Base-by-base conservation (phyloP, 1,140 invertebrate genomes). In the Bursaphelenchus mucronatus region DNA sequence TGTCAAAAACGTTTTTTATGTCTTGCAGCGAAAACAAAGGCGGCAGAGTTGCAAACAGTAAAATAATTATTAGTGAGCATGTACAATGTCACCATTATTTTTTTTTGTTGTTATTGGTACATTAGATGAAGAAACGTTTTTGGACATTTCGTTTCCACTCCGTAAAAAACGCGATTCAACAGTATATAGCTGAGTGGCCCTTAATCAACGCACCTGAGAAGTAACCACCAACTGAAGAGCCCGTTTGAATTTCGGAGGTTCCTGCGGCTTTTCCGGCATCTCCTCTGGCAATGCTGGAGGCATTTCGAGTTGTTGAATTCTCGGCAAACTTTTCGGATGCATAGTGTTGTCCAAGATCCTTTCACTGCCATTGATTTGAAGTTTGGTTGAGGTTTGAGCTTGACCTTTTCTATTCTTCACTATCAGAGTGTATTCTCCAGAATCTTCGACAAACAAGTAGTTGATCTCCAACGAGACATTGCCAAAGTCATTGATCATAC, bases 381-480 rank as follows among this genome's bases (percentile, higher is more conserved):
- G 85, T 49, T 87, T 88, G 74, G 91, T 90, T 0, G 88, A 86
- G 0, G 90, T 91, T 30, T 87, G 87, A 66, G 89, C 90, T 79
- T 92, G 89, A 44, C 92, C 92, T 45, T 58, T 40, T 62, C 88
- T 88, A 80, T 95, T 95, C 6, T 49, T 62, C 9, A 90, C 91
- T 73, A 88, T 88, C 5, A 92, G 90, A 0, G 89, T 90, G 81
- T 95, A 95, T 83, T 91, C 88, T 52, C 95, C 95, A 64, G 89
- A 90, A 84, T 98, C 94, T 84, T 93, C 91, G 5, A 91, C 88
- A 53, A 94, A 89, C 55, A 89, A 87, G 70, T 93, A 90, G 54
- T 87, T 86, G 76, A 96, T 92, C 82, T 95, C 92, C 67, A 96
- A 83, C 47, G 91, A 90, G 55, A 93, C 89, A 72, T 94, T 94